These are phyloP conservation scores for Eucriotettix oculatus DNA, from an alignment of 2,888 invertebrate genomes.

Conservation along the genomic window DNA sequence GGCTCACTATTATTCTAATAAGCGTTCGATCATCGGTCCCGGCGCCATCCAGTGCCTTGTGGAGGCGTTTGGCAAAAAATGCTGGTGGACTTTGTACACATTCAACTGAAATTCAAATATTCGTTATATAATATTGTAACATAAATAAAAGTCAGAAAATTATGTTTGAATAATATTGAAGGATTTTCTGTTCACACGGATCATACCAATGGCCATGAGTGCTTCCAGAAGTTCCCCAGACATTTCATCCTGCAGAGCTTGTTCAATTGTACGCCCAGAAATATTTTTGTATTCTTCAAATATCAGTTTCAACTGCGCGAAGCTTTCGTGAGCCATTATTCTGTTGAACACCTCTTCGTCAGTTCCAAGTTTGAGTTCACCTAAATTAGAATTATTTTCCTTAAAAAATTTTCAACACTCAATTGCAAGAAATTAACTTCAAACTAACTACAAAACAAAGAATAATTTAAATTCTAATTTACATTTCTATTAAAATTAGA, in stretches of 20 bases:
- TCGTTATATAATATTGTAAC: constrained; percentile 2
- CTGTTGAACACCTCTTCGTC: constrained; percentile 56
- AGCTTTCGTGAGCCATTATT: constrained; percentile 57
- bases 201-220: constrained; percentile 48
- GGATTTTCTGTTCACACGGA: constrained; percentile 12
- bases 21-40: constrained; percentile 58
- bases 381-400: constrained; percentile 13
- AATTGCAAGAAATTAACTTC: not conserved
- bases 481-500: not conserved
- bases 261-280: constrained; percentile 54
- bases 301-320: constrained; percentile 46
- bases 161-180: not conserved
- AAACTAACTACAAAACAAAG: not conserved
- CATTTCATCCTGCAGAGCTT: constrained; percentile 50
- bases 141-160: not conserved
- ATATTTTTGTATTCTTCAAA: constrained; percentile 59
- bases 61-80: constrained; percentile 50
- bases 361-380: constrained; percentile 53
- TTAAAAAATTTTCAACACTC: constrained; percentile 1
- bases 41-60: constrained; percentile 46
- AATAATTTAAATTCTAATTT: not conserved
- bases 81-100: constrained; percentile 47
- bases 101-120: constrained; percentile 38
- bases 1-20: constrained; percentile 51
- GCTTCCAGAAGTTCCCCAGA: constrained; percentile 49